Percentiles rank a stretch among this genome's conserved stretches.
Conservation (phyloP, 1,140 invertebrate species). For the Trichonephila inaurata region DNA sequence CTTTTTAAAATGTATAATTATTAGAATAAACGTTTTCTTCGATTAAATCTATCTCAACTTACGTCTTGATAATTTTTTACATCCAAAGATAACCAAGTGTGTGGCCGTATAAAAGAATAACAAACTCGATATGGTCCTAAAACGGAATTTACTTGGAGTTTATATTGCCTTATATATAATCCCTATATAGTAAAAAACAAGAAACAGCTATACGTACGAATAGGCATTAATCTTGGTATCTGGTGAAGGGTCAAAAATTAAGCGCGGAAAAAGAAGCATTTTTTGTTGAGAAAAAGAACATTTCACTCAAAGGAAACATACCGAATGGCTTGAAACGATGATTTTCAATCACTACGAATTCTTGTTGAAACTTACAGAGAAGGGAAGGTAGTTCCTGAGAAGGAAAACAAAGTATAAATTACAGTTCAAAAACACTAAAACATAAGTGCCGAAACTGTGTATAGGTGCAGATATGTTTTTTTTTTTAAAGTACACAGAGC, state of each 20-base stretch:
- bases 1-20: no score
- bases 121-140: no score
- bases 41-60: no score
- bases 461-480: conserved; percentile 8
- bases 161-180: background rate
- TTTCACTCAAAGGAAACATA: conserved; percentile 16
- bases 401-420: conserved; percentile 39
- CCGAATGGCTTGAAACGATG: conserved; percentile 19
- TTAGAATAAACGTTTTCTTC: no score
- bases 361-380: conserved; percentile 30
- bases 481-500: background rate
- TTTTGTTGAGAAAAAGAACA: background rate
- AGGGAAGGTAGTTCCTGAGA: conserved; percentile 24
- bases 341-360: conserved; percentile 10
- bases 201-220: background rate
- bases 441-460: conserved; percentile 15
- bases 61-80: no score
- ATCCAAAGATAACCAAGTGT: no score
- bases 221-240: background rate
- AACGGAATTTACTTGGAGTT: background rate
- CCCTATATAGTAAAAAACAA: background rate
- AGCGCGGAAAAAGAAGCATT: background rate
- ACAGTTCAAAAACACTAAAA: conserved; percentile 28
- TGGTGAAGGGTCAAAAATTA: background rate
- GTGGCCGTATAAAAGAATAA: no score